These are phyloP conservation scores for Tricholaema leucomelas DNA, from an alignment of 2,113 vertebrate genomes.

Conservation along the genomic window DNA sequence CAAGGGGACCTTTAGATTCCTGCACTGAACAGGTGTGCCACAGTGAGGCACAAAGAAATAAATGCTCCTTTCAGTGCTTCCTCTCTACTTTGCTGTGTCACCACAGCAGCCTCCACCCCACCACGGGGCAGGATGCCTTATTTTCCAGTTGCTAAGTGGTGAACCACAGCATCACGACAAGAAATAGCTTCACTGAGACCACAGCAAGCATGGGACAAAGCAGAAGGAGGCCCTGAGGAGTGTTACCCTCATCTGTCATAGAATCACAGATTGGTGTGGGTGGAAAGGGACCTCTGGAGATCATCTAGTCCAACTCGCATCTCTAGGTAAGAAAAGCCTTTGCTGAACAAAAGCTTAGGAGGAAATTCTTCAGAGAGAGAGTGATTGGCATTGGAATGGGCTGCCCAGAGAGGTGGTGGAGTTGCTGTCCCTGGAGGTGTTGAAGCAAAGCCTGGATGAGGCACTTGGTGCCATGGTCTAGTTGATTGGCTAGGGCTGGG, in stretches of 20 bases:
- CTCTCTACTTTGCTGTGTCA: not conserved
- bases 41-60: not conserved
- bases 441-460: no score
- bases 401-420: no score
- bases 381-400: no score
- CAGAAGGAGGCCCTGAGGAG: not conserved
- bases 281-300: not conserved
- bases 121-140: rapidly evolving
- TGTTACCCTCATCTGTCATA: not conserved
- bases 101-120: not conserved
- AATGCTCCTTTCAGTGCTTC: not conserved
- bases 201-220: rapidly evolving
- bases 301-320: not conserved
- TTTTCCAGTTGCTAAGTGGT: not conserved
- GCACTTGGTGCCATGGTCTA: no score
- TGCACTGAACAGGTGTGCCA: not conserved
- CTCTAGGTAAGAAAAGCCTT: not conserved
- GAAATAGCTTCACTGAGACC: not conserved
- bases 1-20: not conserved
- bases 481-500: no score
- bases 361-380: no score
- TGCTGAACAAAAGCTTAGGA: not conserved
- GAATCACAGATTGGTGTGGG: not conserved
- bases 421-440: no score
- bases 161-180: rapidly evolving